phyloP scores from a whole-genome alignment of 2,113 vertebrate genomes.

The Chaetodon auriga region DNA sequence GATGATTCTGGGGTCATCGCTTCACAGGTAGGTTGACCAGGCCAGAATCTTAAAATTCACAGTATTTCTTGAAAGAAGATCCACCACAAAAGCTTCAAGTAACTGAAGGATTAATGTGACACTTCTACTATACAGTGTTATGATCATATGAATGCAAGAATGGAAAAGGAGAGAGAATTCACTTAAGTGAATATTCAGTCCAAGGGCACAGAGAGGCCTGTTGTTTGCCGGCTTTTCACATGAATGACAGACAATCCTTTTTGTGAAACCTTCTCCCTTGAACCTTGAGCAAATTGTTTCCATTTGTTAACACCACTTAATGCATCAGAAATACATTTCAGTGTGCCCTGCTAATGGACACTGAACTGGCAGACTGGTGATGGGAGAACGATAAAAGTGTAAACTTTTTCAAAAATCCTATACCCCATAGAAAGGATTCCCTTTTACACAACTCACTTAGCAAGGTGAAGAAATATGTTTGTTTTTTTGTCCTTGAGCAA shows the following conservation, averaged over 20 bases:
- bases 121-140: slow-evolving; percentile 1
- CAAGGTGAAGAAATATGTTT: slow-evolving; percentile 3
- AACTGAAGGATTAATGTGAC: slow-evolving; percentile 21
- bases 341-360: slow-evolving; percentile 49
- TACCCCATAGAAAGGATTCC: slow-evolving; percentile 23
- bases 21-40: slow-evolving; percentile 3
- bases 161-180: slow-evolving; percentile 52
- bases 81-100: slow-evolving; percentile 33
- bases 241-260: slow-evolving; percentile 49
- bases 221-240: slow-evolving; percentile 51
- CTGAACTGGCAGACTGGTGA: slow-evolving; percentile 4
- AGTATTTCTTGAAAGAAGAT: neutral
- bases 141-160: slow-evolving; percentile 61
- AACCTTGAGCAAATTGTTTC: slow-evolving; percentile 60
- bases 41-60: slow-evolving; percentile 9
- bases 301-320: slow-evolving; percentile 61
- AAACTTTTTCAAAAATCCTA: slow-evolving; percentile 45
- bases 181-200: slow-evolving; percentile 52
- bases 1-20: neutral
- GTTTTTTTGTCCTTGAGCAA: slow-evolving; percentile 60
- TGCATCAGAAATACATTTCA: slow-evolving; percentile 44
- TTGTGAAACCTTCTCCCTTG: slow-evolving; percentile 42
- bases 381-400: slow-evolving; percentile 21
- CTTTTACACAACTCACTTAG: slow-evolving; percentile 33
- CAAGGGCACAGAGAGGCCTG: slow-evolving; percentile 47